These are phyloP conservation scores for Ypsolopha sequella DNA, from an alignment of 2,888 invertebrate genomes.

Conservation along the genomic window DNA sequence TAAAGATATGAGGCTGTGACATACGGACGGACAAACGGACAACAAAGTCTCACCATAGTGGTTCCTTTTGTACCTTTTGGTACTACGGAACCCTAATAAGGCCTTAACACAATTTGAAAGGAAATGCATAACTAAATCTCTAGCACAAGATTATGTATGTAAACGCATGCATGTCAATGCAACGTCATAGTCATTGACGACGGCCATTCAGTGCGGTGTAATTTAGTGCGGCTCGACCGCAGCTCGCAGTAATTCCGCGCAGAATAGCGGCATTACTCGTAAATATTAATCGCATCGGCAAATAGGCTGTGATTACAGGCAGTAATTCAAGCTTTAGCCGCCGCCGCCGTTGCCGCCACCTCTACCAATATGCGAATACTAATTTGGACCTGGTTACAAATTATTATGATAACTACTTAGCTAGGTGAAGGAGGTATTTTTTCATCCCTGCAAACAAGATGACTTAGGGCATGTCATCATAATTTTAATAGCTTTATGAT, in stretches of 20 bases:
- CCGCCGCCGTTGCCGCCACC: background rate
- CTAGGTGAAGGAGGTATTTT: no score
- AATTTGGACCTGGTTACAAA: conserved; percentile 21
- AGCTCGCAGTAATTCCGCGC: conserved; percentile 51
- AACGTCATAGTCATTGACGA: conserved; percentile 14
- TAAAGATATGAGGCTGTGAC: no score
- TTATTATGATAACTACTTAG: background rate
- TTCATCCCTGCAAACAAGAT: no score
- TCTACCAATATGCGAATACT: conserved; percentile 22
- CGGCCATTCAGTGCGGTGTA: conserved; percentile 47
- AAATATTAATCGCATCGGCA: conserved; percentile 64
- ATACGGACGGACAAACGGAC: no score
- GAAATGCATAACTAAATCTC: no score
- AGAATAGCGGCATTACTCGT: conserved; percentile 45
- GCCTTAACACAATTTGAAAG: no score
- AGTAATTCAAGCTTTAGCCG: conserved; percentile 35
- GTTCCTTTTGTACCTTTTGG: no score
- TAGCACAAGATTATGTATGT: background rate
- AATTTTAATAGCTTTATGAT: no score
- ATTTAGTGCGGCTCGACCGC: conserved; percentile 54
- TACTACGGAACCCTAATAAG: no score
- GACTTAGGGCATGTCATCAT: no score
- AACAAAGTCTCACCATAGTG: no score
- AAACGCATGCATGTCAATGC: background rate
- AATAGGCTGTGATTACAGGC: conserved; percentile 50